Percentiles rank a stretch among this genome's conserved stretches.
These are phyloP conservation scores for Timandra comae DNA, from an alignment of 2,888 invertebrate species.

Conservation along the genomic window DNA sequence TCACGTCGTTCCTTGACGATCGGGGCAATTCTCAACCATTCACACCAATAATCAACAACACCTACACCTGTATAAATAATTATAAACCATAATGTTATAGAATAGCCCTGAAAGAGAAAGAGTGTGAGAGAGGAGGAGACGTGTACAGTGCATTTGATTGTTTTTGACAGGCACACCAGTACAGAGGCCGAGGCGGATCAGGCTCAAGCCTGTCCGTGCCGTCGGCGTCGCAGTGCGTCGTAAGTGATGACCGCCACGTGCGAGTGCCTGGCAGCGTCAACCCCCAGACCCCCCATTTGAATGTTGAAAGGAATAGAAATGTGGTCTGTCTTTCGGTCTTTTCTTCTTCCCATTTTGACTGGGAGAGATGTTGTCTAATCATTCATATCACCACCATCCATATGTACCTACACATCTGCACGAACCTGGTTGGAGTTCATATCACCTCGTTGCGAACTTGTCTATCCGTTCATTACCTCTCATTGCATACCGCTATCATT, in stretches of 20 bases:
- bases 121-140: slow-evolving; percentile 21
- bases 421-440: slow-evolving; percentile 49
- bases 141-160: slow-evolving; percentile 49
- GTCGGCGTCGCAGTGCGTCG: slow-evolving; percentile 82
- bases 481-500: slow-evolving; percentile 52
- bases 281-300: slow-evolving; percentile 48
- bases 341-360: slow-evolving; percentile 59
- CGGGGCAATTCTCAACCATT: not conserved
- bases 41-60: not conserved
- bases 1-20: slow-evolving; percentile 26
- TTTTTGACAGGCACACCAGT: slow-evolving; percentile 79
- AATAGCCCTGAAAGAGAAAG: slow-evolving; percentile 3
- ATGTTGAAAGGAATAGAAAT: slow-evolving; percentile 57
- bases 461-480: slow-evolving; percentile 47
- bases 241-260: slow-evolving; percentile 73
- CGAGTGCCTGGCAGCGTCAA: slow-evolving; percentile 48
- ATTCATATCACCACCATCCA: slow-evolving; percentile 51
- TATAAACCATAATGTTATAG: too few relatives aligned
- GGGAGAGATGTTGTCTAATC: slow-evolving; percentile 56
- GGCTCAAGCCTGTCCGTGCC: slow-evolving; percentile 92
- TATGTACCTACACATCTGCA: slow-evolving; percentile 57
- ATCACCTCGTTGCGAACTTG: slow-evolving; percentile 39
- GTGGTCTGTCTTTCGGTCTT: slow-evolving; percentile 56
- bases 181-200: slow-evolving; percentile 81
- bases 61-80: not conserved